Evolutionary conservation across 1,140 invertebrate genomes (phyloP).

Genomic region (Diuraphis noxia): DNA sequence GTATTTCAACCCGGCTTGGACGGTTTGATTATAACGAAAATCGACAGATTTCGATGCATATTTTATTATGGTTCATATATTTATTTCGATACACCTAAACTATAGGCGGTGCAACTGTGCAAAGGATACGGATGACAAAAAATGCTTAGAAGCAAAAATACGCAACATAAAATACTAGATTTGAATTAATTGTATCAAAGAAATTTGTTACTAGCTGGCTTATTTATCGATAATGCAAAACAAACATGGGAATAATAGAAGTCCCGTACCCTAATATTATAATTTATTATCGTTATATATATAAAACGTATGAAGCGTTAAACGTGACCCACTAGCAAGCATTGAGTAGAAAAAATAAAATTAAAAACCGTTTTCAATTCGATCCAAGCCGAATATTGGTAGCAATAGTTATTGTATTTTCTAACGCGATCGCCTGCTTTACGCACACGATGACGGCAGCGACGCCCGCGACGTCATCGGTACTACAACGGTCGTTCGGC

Average conservation of each 20-base stretch:
- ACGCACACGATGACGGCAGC: neutral
- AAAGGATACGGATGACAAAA: neutral
- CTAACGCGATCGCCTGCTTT: neutral
- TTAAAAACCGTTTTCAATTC: conserved; percentile 14
- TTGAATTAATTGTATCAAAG: neutral
- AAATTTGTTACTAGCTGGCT: neutral
- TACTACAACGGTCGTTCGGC: neutral
- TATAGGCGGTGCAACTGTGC: neutral
- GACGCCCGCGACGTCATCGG: neutral
- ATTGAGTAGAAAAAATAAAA: neutral
- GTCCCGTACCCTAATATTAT: neutral
- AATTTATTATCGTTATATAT: neutral
- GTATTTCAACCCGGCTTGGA: neutral
- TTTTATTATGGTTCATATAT: neutral
- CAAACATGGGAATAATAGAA: neutral
- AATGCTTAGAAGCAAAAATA: neutral
- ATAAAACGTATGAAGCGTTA: neutral
- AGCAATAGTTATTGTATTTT: neutral
- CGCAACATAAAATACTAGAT: neutral
- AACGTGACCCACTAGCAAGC: neutral
- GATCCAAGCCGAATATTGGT: neutral
- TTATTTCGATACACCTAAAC: neutral
- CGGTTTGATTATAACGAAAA: conserved; percentile 16
- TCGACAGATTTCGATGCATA: neutral
- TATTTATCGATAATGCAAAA: neutral